Evolutionary conservation across 2,797 vertebrate genomes (phyloP).

Genomic region (Perodicticus potto): DNA sequence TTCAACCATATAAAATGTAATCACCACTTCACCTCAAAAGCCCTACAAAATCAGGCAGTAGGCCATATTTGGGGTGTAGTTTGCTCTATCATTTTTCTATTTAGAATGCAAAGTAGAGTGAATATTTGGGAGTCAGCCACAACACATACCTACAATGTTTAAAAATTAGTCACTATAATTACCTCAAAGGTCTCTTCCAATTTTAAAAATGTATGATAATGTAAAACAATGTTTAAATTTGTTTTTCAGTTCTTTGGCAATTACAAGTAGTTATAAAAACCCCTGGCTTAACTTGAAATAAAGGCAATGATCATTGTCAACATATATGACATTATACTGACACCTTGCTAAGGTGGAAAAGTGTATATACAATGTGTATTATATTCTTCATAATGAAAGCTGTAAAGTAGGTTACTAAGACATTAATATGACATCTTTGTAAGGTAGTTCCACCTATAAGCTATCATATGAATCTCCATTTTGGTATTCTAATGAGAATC

Average conservation of each 20-base stretch:
- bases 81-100: constrained; percentile 37
- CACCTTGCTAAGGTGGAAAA: constrained; percentile 36
- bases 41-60: neutral
- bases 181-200: constrained; percentile 36
- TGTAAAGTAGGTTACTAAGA: constrained; percentile 61
- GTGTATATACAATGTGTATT: neutral
- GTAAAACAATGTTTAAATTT: constrained; percentile 51
- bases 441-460: neutral
- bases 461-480: neutral
- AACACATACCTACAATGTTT: neutral
- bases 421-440: neutral
- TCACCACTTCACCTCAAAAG: neutral
- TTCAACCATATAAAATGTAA: constrained; percentile 51
- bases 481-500: constrained; percentile 38
- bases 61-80: neutral
- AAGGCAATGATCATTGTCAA: constrained; percentile 56
- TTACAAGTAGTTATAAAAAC: constrained; percentile 19
- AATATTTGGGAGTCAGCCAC: neutral
- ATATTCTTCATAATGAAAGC: neutral
- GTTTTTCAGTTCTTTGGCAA: constrained; percentile 32
- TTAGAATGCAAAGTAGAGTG: constrained; percentile 32
- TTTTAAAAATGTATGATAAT: constrained; percentile 28
- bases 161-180: constrained; percentile 11
- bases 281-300: constrained; percentile 54
- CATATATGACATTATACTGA: constrained; percentile 26